phyloP scores from a whole-genome alignment of 2,113 vertebrate species.

The Burhinus oedicnemus region DNA sequence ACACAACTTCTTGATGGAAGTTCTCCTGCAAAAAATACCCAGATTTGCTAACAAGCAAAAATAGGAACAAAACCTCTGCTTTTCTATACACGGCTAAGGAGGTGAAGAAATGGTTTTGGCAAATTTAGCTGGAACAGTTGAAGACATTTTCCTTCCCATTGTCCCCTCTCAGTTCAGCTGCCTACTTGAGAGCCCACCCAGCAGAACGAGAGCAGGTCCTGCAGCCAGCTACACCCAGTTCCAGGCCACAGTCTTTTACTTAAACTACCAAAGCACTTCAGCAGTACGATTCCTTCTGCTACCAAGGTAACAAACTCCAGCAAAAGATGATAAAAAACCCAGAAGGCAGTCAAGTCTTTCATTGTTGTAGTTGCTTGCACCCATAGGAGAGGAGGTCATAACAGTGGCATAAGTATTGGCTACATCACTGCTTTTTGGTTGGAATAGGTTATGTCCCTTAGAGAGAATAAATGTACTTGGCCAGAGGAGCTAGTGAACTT shows the following conservation, averaged over 20 bases:
- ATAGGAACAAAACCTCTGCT: not conserved
- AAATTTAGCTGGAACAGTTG: not conserved
- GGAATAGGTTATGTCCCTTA: not conserved
- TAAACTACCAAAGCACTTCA: not conserved
- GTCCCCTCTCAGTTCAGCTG: not conserved
- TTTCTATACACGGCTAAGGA: not conserved
- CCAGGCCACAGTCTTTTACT: not conserved
- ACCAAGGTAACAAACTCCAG: not conserved
- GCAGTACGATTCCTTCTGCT: fast-evolving
- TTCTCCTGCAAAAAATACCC: not conserved
- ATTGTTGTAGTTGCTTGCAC: not conserved
- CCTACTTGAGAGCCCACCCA: not conserved
- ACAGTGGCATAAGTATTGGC: not conserved
- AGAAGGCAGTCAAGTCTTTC: not conserved
- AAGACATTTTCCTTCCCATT: not conserved
- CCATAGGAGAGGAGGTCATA: not conserved
- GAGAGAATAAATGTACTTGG: not conserved
- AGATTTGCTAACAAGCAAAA: not conserved
- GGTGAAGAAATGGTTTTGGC: not conserved
- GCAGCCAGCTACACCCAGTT: not conserved
- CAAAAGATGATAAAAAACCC: not conserved
- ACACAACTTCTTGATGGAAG: not conserved
- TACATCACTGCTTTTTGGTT: not conserved
- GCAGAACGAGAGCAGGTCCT: fast-evolving
- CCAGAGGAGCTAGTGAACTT: not conserved